Conservation (phyloP, 2,113 vertebrate genomes). For the Hymenochirus boettgeri region DNA sequence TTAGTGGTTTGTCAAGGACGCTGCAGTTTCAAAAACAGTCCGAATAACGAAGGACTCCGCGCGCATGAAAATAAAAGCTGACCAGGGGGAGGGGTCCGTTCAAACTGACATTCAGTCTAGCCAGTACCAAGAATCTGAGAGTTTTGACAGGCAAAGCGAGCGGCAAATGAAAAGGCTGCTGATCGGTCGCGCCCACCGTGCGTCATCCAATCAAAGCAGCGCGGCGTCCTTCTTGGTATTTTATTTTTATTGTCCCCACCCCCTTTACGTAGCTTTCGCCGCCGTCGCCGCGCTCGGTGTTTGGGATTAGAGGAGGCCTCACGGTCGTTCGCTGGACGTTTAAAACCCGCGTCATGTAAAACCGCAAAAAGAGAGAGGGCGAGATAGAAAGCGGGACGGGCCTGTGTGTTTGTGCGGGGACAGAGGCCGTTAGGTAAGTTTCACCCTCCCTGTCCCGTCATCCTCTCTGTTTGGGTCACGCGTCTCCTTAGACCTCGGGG, state of each 20-base stretch:
- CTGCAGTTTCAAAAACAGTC: neutral
- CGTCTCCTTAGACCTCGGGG: too few relatives aligned
- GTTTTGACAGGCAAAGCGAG: neutral
- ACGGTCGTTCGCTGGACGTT: constrained; percentile 16
- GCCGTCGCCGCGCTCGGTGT: constrained; percentile 21
- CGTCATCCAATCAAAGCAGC: neutral
- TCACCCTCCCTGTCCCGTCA: neutral
- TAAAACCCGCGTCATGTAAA: constrained; percentile 16
- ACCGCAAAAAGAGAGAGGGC: neutral
- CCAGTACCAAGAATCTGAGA: neutral
- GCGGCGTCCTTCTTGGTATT: neutral
- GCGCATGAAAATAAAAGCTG: too few relatives aligned
- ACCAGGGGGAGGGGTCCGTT: neutral
- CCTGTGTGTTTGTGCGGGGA: constrained; percentile 11
- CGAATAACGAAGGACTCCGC: too few relatives aligned
- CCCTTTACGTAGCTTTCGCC: constrained; percentile 1
- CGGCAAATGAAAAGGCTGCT: constrained; percentile 2
- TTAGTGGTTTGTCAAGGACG: neutral
- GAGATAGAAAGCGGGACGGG: neutral
- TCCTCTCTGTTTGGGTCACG: neutral
- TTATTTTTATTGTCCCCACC: constrained; percentile 1
- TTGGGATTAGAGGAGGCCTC: constrained; percentile 16
- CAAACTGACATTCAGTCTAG: neutral
- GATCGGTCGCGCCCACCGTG: neutral
- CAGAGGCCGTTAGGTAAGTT: constrained; percentile 24